A percentile compares a stretch with the other conserved stretches of the same genome.
Conservation (phyloP, 2,113 vertebrate species). For the Pimephales promelas region DNA sequence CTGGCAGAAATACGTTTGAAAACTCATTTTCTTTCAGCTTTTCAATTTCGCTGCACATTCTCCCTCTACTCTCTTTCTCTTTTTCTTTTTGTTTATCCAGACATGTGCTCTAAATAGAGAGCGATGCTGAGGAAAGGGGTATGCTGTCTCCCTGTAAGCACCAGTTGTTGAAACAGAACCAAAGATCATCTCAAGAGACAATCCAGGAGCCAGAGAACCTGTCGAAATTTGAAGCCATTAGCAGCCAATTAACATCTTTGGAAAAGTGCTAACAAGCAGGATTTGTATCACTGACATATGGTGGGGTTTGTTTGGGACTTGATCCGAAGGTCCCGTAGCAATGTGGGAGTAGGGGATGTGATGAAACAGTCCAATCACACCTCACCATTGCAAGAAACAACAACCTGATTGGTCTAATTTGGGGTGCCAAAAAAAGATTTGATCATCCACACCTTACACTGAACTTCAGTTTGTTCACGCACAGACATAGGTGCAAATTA, state of each 20-base stretch:
- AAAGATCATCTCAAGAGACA: neutral
- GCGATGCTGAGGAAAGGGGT: neutral
- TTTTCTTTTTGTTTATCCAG: slow-evolving; percentile 16
- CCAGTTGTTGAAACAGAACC: neutral
- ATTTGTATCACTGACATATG: slow-evolving; percentile 9
- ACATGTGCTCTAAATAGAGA: slow-evolving; percentile 11
- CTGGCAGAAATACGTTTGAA: slow-evolving; percentile 62
- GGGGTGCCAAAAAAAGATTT: neutral
- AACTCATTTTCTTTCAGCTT: slow-evolving; percentile 67
- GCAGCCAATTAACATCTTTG: slow-evolving; percentile 15
- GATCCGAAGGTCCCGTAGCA: neutral
- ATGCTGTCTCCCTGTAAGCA: slow-evolving; percentile 10
- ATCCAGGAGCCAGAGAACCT: slow-evolving; percentile 4
- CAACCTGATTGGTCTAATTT: neutral
- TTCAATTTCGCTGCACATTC: slow-evolving; percentile 61
- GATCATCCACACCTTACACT: neutral
- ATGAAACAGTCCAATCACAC: neutral
- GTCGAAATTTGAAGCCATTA: slow-evolving; percentile 5
- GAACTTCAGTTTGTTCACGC: neutral
- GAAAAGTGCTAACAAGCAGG: slow-evolving; percentile 14
- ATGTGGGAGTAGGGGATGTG: neutral
- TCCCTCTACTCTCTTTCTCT: neutral
- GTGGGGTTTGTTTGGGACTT: neutral
- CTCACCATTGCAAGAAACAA: neutral
- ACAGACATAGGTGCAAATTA: neutral